Evolutionary conservation across 2,888 invertebrate species (phyloP).

Genomic region (Stenodema calcarata): DNA sequence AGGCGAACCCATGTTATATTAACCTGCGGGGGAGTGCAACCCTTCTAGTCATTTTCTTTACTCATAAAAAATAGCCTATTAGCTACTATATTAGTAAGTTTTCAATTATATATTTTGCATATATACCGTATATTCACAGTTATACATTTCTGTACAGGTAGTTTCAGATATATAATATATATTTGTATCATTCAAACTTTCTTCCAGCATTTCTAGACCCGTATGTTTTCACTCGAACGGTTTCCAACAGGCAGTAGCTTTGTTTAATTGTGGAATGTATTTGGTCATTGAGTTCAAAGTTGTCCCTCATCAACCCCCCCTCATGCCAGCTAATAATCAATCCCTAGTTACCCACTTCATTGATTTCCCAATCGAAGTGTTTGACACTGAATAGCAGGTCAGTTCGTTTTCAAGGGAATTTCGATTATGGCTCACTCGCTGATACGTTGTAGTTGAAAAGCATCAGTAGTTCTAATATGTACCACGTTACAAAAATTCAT

Average conservation of each 20-base stretch:
- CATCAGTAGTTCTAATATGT: neutral
- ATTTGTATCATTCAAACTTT: conserved; percentile 27
- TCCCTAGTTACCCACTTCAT: too few relatives aligned
- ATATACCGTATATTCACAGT: conserved; percentile 44
- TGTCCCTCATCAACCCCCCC: neutral
- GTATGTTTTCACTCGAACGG: neutral
- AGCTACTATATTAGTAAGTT: conserved; percentile 51
- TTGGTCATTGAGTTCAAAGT: neutral
- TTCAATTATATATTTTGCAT: conserved; percentile 53
- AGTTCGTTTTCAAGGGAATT: neutral
- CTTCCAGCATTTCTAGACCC: conserved; percentile 32
- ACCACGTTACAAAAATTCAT: neutral
- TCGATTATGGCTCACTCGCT: neutral
- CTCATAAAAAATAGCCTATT: conserved; percentile 49
- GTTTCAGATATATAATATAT: conserved; percentile 42
- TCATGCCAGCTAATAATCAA: neutral
- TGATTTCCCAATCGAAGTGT: too few relatives aligned
- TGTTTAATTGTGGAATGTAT: neutral
- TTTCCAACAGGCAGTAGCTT: neutral
- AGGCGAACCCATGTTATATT: conserved; percentile 34
- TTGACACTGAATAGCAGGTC: too few relatives aligned
- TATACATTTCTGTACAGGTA: conserved; percentile 51
- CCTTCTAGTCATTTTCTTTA: conserved; percentile 54
- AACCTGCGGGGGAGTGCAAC: conserved; percentile 38
- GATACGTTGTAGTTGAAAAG: neutral